Evolutionary conservation across 1,140 invertebrate genomes (phyloP), one percentile per base, ranked within the genome.

Genomic region (Maconellicoccus hirsutus): DNA sequence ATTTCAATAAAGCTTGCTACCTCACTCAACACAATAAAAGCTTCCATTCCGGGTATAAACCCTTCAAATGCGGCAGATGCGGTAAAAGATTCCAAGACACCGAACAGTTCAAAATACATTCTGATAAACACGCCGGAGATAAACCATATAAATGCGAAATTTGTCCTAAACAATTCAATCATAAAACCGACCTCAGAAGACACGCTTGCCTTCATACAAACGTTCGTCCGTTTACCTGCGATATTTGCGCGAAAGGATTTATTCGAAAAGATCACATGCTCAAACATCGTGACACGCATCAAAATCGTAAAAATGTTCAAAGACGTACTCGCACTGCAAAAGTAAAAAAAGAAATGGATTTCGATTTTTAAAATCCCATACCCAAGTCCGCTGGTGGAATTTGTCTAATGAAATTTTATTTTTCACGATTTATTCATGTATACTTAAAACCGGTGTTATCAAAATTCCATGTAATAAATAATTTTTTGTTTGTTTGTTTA

Each of bases 211-310:
- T 93, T 59, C 93, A 96, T 79, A 81, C 82, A 1, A 83, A 83
- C 0, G 75, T 75, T 7, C 92, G 91, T 77, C 92, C 92, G 14
- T 93, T 89, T 78, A 81, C 84, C 63, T 96, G 93, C 81, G 82
- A 86, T 71, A 84, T 84, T 38, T 95, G 93, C 78, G 85, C 86
- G 61, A 96, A 96, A 80, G 90, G 91, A 23, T 96, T 96, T 79
- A 94, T 78, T 74, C 85, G 94, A 70, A 93, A 94, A 79, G 94
- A 97, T 79, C 94, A 97, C 79, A 91, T 96, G 89, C 85, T 92
- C 71, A 97, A 97, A 79, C 94, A 97, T 80, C 82, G 85, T 70
- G 89, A 92, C 71, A 97, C 92, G 23, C 94, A 97, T 79, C 61
- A 26, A 8, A 66, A 66, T 26, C 61, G 61, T 66, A 66, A 66